Base-by-base conservation (phyloP, 2,888 invertebrate genomes). In the Hydriomena furcata region DNA sequence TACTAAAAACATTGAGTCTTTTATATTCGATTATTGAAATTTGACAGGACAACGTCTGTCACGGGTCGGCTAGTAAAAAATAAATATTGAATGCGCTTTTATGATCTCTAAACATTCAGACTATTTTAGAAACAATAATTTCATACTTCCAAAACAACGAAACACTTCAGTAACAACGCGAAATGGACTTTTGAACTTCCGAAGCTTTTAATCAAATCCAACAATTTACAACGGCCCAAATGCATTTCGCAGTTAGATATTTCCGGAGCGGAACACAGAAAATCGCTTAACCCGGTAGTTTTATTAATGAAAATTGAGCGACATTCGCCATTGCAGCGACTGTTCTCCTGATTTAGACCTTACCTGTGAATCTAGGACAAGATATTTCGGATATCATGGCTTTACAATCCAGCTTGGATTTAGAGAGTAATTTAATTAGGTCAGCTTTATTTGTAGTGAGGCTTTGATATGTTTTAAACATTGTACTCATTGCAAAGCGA, bases 231-330 rank as follows among this genome's bases (percentile, higher is more conserved):
- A 32, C 50, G 45, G 44, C 37, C 43, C 37, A 45, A 54, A 54
- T 55, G 60, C 55, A 60, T 51, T 52, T 45, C 17, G 5, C 4
- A 32, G 51, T 13, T 37, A 13, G 35, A 31, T 88, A 87, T 87
- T 85, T 82, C 72, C 56, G 76, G 71, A 71, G 59, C 56, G 55
- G 69, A 84, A 90, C 89, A 90, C 81, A 76, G 88, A 80, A 90
- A 89, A 82, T 75, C 88, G 87, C 85, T 90, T 87, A 90, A 84
- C 83, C 82, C 54, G 73, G 73, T 80, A 77, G 79, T 74, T 74
- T 48, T 81, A 83, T 82, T 90, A 90, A 89, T 90, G 89, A 88
- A 87, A 90, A 89, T 89, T 89, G 88, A 90, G 82, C 73, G 90
- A 82, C 85, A 81, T 79, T 70, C 73, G 57, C 47, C 52, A 55